Conservation (phyloP, 2,113 vertebrate genomes). For the Chiloscyllium plagiosum region DNA sequence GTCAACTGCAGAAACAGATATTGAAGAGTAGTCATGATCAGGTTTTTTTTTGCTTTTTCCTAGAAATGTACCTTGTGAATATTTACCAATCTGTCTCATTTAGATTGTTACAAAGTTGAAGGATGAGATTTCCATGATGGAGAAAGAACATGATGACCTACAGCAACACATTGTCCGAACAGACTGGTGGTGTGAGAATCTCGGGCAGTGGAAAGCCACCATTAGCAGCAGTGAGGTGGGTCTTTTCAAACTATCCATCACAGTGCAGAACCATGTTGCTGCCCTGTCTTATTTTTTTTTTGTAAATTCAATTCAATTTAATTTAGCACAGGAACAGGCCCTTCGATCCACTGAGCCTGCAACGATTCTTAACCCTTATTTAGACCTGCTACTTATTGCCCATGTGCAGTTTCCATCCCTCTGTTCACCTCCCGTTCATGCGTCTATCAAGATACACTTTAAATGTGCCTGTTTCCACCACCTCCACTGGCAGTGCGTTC, state of each 20-base stretch:
- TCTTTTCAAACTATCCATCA: neutral
- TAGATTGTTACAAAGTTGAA: conserved; percentile 90
- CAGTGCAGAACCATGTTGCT: neutral
- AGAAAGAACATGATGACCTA: conserved; percentile 84
- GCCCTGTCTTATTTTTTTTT: neutral
- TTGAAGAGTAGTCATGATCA: neutral
- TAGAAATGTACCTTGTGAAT: neutral
- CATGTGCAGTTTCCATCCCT: too few relatives aligned
- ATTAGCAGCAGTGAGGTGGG: conserved; percentile 78
- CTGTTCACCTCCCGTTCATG: too few relatives aligned
- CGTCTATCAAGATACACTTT: too few relatives aligned
- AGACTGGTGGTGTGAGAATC: conserved; percentile 97
- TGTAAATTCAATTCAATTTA: too few relatives aligned
- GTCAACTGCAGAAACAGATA: neutral
- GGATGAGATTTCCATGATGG: conserved; percentile 88
- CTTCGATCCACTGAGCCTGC: too few relatives aligned
- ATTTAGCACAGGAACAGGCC: too few relatives aligned
- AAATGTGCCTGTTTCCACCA: too few relatives aligned
- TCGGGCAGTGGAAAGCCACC: conserved; percentile 83
- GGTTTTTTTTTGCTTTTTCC: neutral
- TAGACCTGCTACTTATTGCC: too few relatives aligned
- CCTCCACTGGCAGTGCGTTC: too few relatives aligned
- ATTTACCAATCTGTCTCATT: neutral
- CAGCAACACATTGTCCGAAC: conserved; percentile 87
- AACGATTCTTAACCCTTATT: too few relatives aligned